Evolutionary conservation across 2,888 invertebrate species (phyloP).

Genomic region (Deladenus siricidicola): DNA sequence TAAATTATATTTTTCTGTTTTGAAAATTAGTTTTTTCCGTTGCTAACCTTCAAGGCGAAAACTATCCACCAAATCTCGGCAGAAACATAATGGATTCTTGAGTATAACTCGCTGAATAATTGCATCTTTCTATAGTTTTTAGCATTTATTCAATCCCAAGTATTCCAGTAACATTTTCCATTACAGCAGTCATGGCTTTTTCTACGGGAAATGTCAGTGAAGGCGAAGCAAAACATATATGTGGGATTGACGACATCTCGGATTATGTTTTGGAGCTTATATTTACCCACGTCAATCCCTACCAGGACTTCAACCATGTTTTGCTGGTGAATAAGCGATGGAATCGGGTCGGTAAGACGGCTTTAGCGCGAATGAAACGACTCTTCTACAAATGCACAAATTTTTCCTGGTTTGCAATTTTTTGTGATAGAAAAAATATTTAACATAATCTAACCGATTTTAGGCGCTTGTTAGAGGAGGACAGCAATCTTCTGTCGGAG

Average conservation of each 20-base stretch:
- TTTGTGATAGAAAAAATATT: neutral
- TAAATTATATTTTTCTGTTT: too few relatives aligned
- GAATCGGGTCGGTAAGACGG: constrained; percentile 53
- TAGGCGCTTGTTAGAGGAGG: constrained; percentile 17
- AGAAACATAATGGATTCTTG: too few relatives aligned
- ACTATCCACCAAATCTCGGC: too few relatives aligned
- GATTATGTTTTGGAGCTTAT: constrained; percentile 89
- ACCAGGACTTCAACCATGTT: constrained; percentile 78
- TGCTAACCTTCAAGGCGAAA: too few relatives aligned
- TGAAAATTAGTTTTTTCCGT: too few relatives aligned
- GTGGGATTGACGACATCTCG: constrained; percentile 67
- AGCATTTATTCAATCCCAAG: too few relatives aligned
- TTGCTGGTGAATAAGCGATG: constrained; percentile 78
- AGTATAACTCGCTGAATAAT: too few relatives aligned
- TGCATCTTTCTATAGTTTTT: too few relatives aligned
- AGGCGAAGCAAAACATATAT: too few relatives aligned
- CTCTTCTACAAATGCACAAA: constrained; percentile 17
- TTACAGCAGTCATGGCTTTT: too few relatives aligned
- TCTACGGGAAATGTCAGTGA: too few relatives aligned
- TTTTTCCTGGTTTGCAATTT: constrained; percentile 16
- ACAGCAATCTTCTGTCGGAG: constrained; percentile 22
- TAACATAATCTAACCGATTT: constrained; percentile 1
- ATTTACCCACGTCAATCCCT: constrained; percentile 77
- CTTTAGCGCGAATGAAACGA: constrained; percentile 17
- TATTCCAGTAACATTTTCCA: too few relatives aligned